Evolutionary conservation across 2,113 vertebrate species (phyloP), one percentile per base, ranked within the genome.

Genomic region (Xerus inauris): DNA sequence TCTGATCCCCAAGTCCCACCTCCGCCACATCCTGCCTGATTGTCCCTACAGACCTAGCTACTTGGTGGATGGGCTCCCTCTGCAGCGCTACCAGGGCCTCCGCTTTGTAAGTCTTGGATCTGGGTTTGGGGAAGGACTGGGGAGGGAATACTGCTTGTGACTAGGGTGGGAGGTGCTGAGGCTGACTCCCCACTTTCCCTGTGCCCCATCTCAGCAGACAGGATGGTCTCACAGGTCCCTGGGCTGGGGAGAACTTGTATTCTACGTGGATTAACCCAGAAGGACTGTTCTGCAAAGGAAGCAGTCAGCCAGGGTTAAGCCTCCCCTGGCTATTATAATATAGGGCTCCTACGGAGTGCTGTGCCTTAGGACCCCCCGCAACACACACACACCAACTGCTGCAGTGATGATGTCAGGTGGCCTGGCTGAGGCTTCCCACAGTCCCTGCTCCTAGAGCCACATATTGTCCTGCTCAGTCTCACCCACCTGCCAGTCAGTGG

Each of bases 41-140:
- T 99, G 99, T 96, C 94, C 89, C 0, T 99, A 99, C 98, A 99
- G 98, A 62, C 99, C 99, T 98, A 99, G 99, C 98, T 99, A 99
- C 97, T 98, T 98, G 62, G 98, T 99, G 90, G 99, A 98, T 69
- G 99, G 98, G 93, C 98, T 98, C 8, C 98, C 98, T 20, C 98
- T 99, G 80, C 91, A 97, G 35, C 99, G 99, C 87, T 99, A 99
- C 97, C 99, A 99, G 97, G 99, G 99, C 24, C 98, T 99, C 65
- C 99, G 99, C 83, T 99, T 99, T 95, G 99, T 99, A 99, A 98
- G 99, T 99, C 16, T 51, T 2, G 20, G 79, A 47, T 19, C 45
- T 10, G 28, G 67, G 62, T 28, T 5, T 24, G 49, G 47, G 42
- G 26, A 5, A 22, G 49, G 57, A 47, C 30, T 8, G 24, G 62